A percentile compares a stretch with the other conserved stretches of the same genome.
Evolutionary conservation across 2,888 invertebrate species (phyloP).

Genomic region (Acronicta aceris): DNA sequence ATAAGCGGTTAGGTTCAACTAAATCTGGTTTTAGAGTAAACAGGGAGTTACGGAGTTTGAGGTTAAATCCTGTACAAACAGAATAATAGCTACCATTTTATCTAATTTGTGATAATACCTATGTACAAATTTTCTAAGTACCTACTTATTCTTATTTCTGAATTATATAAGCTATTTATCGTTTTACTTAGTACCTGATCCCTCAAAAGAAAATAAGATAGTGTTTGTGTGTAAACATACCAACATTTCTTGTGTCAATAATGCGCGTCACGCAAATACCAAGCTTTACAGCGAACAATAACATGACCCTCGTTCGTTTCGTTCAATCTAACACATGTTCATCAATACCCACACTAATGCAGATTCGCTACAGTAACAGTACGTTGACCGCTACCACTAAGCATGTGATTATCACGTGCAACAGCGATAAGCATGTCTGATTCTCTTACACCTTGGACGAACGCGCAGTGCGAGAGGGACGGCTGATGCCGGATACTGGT

Average conservation of each 20-base stretch:
- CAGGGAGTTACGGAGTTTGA: constrained; percentile 32
- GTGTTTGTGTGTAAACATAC: constrained; percentile 18
- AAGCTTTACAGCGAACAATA: constrained; percentile 31
- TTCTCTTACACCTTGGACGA: constrained; percentile 19
- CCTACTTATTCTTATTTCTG: too few relatives aligned
- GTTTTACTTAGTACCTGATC: background rate
- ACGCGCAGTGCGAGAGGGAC: constrained; percentile 47
- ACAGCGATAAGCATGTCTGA: constrained; percentile 23
- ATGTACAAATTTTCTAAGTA: background rate
- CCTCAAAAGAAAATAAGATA: constrained; percentile 12
- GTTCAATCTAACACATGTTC: constrained; percentile 35
- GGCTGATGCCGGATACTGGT: constrained; percentile 22
- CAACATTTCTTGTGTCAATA: constrained; percentile 23
- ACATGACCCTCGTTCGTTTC: constrained; percentile 16
- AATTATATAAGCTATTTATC: too few relatives aligned
- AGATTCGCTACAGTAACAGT: constrained; percentile 51
- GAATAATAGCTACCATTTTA: constrained; percentile 22
- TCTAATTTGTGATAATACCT: background rate
- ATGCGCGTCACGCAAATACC: constrained; percentile 35
- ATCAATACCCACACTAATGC: constrained; percentile 26
- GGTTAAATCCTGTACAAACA: constrained; percentile 34
- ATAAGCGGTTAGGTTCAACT: constrained; percentile 42
- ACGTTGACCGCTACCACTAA: constrained; percentile 40
- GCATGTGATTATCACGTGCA: constrained; percentile 27
- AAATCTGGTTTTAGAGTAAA: constrained; percentile 42